Evolutionary conservation across 1,140 invertebrate genomes (phyloP).

Genomic region (Laodelphax striatellus): DNA sequence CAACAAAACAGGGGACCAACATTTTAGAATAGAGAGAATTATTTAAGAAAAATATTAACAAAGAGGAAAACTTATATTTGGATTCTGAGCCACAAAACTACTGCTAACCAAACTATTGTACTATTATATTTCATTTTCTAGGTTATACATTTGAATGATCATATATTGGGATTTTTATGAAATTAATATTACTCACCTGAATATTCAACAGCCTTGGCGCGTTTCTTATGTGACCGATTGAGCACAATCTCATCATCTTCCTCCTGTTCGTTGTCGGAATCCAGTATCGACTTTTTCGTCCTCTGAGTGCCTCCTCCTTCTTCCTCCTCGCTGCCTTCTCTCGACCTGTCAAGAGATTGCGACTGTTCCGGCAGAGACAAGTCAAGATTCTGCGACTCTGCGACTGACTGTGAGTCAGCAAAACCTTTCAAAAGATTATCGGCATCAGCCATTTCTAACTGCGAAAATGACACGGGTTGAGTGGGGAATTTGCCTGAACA

Average conservation of each 20-base stretch:
- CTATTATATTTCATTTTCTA: too few relatives aligned
- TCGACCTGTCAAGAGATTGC: neutral
- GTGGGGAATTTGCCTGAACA: neutral
- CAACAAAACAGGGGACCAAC: too few relatives aligned
- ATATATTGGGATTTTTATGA: too few relatives aligned
- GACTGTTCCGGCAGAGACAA: neutral
- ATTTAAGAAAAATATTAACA: too few relatives aligned
- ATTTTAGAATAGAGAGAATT: too few relatives aligned
- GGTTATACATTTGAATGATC: too few relatives aligned
- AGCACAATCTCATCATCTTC: slow-evolving; percentile 15
- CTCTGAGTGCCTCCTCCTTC: neutral
- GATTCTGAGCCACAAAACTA: too few relatives aligned
- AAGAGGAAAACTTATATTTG: too few relatives aligned
- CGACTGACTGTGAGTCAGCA: neutral
- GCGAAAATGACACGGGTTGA: neutral
- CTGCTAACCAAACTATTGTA: too few relatives aligned
- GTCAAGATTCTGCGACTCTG: neutral
- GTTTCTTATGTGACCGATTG: slow-evolving; percentile 11
- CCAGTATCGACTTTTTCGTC: slow-evolving; percentile 23
- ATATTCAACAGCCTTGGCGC: slow-evolving; percentile 12
- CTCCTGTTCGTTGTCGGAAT: slow-evolving; percentile 35
- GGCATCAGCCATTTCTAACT: neutral
- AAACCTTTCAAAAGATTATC: neutral
- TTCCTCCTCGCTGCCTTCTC: slow-evolving; percentile 20
- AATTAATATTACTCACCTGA: slow-evolving; percentile 5